A percentile compares a stretch with the other conserved stretches of the same genome.
Conservation (phyloP, 1,140 invertebrate genomes). For the Pseudomyrmex gracilis region DNA sequence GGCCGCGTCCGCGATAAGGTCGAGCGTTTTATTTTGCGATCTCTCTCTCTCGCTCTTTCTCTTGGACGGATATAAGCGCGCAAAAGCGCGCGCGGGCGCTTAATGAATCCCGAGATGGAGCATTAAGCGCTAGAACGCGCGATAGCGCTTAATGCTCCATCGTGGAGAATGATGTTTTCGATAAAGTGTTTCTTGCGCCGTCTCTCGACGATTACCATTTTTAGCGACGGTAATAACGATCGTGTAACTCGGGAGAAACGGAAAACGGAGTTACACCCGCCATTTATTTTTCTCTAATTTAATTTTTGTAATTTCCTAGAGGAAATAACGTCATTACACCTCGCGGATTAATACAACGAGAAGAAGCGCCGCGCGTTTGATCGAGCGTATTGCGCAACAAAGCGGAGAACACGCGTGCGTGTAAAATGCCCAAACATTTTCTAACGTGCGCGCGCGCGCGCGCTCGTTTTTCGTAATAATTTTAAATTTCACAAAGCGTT, state of each 20-base stretch:
- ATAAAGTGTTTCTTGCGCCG: conserved; percentile 52
- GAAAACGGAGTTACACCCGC: background rate
- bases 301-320: conserved; percentile 2
- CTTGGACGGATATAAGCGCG: conserved; percentile 36
- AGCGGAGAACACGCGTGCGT: too few species aligned
- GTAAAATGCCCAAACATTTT: too few species aligned
- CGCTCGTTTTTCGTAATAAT: conserved; percentile 10
- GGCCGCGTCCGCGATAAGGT: conserved; percentile 37
- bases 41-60: background rate
- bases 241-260: background rate
- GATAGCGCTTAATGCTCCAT: conserved; percentile 53
- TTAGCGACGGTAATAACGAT: conserved; percentile 43
- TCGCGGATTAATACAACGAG: too few species aligned
- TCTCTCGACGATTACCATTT: conserved; percentile 51
- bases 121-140: conserved; percentile 42
- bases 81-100: conserved; percentile 28
- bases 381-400: background rate
- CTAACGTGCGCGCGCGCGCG: too few species aligned
- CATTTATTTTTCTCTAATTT: background rate
- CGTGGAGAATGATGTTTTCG: conserved; percentile 49
- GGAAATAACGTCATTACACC: background rate
- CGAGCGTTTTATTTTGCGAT: conserved; percentile 54
- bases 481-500: background rate
- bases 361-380: background rate
- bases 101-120: conserved; percentile 49